Conservation (phyloP, 1,140 invertebrate genomes). For the Anastrepha ludens region DNA sequence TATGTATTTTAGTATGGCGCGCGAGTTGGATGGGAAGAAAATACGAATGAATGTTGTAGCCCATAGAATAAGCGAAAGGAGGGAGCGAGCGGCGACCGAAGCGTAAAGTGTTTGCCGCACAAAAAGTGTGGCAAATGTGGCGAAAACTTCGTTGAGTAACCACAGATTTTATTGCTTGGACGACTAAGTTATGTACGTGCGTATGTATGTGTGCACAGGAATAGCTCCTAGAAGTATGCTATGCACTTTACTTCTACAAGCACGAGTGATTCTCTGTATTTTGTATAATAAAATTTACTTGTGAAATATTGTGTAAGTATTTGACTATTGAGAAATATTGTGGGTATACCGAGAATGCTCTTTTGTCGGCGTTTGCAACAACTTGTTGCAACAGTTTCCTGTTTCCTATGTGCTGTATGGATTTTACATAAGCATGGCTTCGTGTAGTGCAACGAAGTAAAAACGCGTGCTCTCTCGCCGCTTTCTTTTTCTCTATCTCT, state of each 20-base stretch:
- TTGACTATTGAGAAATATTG: neutral
- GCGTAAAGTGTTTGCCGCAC: neutral
- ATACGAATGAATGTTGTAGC: neutral
- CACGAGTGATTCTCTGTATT: too few species aligned
- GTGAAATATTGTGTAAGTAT: neutral
- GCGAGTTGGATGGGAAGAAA: neutral
- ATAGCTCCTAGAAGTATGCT: too few species aligned
- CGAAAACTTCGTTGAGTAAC: slow-evolving; percentile 14
- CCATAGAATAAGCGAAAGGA: neutral
- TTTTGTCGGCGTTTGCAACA: slow-evolving; percentile 9
- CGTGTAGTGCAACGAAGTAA: too few species aligned
- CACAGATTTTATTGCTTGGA: neutral
- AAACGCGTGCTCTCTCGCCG: too few species aligned
- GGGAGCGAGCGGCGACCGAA: neutral
- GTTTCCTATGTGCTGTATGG: neutral
- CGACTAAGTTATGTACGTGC: neutral
- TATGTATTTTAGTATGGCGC: neutral
- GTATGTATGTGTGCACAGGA: neutral
- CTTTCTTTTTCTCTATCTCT: too few species aligned
- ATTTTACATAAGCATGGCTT: neutral
- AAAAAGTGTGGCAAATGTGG: slow-evolving; percentile 20
- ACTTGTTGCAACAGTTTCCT: slow-evolving; percentile 33
- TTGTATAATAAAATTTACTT: too few species aligned
- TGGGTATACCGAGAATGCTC: neutral
- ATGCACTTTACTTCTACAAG: too few species aligned